Evolutionary conservation across 53 echinoderm and acorn worm species (phyloP).

Genomic region (Hippasteria phrygiana): DNA sequence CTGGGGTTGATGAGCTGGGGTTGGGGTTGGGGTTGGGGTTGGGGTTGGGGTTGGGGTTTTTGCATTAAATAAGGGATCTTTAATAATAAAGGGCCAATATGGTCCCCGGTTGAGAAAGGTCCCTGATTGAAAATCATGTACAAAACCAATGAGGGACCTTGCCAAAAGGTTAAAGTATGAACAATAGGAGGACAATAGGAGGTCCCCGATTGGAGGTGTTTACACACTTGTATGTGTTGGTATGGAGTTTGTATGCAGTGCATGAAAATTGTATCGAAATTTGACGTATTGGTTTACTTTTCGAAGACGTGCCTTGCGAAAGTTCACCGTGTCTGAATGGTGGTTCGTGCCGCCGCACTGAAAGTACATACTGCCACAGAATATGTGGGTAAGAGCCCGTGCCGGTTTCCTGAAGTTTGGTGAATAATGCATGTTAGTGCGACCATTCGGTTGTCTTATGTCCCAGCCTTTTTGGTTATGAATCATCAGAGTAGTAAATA

Average conservation of each 20-base stretch:
- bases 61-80: no score
- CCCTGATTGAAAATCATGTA: no score
- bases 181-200: no score
- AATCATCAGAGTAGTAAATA: neutral
- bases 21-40: neutral
- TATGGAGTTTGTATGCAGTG: no score
- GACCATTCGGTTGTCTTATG: neutral
- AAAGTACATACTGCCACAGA: neutral
- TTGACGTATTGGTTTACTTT: neutral
- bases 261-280: neutral
- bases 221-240: no score
- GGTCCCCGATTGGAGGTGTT: no score
- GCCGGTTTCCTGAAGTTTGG: neutral
- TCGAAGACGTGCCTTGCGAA: neutral
- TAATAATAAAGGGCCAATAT: neutral
- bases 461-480: neutral
- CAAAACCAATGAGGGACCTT: no score
- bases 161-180: no score
- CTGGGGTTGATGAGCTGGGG: neutral
- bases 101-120: neutral
- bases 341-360: neutral
- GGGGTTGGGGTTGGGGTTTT: neutral
- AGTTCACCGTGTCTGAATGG: slow-evolving; percentile 40
- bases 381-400: slow-evolving; percentile 1
- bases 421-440: neutral